Evolutionary conservation across 2,888 invertebrate genomes (phyloP).

Genomic region (Sepioteuthis lessoniana): DNA sequence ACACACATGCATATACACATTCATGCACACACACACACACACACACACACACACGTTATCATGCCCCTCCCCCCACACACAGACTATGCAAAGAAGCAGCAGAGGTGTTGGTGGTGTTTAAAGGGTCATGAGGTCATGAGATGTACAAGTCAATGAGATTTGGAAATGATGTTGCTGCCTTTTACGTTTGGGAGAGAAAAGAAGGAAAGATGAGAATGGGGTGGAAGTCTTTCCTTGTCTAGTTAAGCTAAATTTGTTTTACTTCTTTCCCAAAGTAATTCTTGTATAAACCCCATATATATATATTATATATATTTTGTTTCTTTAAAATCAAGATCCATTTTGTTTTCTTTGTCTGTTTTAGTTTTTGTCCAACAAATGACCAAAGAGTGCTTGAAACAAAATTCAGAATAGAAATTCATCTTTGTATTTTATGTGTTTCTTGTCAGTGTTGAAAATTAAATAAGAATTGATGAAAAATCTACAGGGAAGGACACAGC

Average conservation of each 20-base stretch:
- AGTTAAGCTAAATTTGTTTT: not conserved
- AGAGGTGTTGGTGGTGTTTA: not conserved
- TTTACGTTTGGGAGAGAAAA: conserved; percentile 36
- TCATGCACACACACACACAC: not conserved
- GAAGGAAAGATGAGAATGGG: conserved; percentile 23
- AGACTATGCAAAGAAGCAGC: conserved; percentile 36
- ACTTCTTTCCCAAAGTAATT: conserved; percentile 42
- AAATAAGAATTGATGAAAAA: conserved; percentile 36
- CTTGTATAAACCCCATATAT: conserved; percentile 19
- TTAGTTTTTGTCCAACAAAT: not conserved
- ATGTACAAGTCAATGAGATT: conserved; percentile 14
- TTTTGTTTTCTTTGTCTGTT: not conserved
- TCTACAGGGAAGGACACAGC: not conserved
- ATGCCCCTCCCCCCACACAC: not conserved
- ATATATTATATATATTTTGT: no score
- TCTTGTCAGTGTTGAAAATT: conserved; percentile 36
- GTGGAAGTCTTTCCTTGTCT: not conserved
- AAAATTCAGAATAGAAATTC: not conserved
- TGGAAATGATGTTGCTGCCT: conserved; percentile 48
- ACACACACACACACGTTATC: not conserved
- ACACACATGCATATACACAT: not conserved
- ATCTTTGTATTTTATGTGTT: not conserved
- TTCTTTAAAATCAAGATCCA: not conserved
- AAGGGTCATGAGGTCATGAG: not conserved
- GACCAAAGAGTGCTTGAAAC: not conserved